These are phyloP conservation scores for Drusus annulatus DNA, from an alignment of 1,140 invertebrate species.

Conservation along the genomic window DNA sequence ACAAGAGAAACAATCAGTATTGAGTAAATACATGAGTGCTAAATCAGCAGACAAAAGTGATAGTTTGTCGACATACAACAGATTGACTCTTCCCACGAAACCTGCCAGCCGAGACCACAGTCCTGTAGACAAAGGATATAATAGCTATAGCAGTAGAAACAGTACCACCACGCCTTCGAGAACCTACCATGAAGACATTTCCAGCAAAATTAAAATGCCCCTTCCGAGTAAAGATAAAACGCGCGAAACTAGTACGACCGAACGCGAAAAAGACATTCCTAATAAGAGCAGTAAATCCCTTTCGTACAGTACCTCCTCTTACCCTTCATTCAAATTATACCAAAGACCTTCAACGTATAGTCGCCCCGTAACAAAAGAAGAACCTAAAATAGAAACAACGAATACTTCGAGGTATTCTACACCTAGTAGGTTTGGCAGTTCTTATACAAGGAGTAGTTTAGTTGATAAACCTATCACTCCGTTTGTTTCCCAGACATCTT, in stretches of 20 bases:
- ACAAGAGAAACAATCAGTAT: slow-evolving; percentile 46
- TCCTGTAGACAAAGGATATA: slow-evolving; percentile 61
- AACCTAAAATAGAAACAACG: slow-evolving; percentile 63
- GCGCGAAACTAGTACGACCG: slow-evolving; percentile 13
- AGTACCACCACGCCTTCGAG: slow-evolving; percentile 17
- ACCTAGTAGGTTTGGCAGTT: slow-evolving; percentile 45
- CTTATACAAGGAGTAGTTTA: slow-evolving; percentile 43
- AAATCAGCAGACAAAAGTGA: slow-evolving; percentile 45
- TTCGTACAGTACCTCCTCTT: slow-evolving; percentile 64
- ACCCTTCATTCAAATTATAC: slow-evolving; percentile 68
- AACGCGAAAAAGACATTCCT: slow-evolving; percentile 70
- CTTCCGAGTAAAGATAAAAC: slow-evolving; percentile 42
- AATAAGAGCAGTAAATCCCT: slow-evolving; percentile 69
- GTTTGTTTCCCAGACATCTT: slow-evolving; percentile 5
- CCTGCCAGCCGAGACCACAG: slow-evolving; percentile 66
- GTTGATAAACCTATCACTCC: slow-evolving; percentile 37
- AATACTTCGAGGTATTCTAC: slow-evolving; percentile 56
- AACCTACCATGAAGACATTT: slow-evolving; percentile 30
- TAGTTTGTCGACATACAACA: slow-evolving; percentile 31
- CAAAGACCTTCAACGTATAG: slow-evolving; percentile 65
- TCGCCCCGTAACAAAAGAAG: slow-evolving; percentile 63
- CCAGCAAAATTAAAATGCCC: slow-evolving; percentile 28
- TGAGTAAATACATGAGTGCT: slow-evolving; percentile 54
- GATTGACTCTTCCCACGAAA: slow-evolving; percentile 57
- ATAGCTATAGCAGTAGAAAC: slow-evolving; percentile 41